These are phyloP conservation scores for Vespertilio murinus DNA, from an alignment of 2,797 vertebrate species.

Conservation along the genomic window DNA sequence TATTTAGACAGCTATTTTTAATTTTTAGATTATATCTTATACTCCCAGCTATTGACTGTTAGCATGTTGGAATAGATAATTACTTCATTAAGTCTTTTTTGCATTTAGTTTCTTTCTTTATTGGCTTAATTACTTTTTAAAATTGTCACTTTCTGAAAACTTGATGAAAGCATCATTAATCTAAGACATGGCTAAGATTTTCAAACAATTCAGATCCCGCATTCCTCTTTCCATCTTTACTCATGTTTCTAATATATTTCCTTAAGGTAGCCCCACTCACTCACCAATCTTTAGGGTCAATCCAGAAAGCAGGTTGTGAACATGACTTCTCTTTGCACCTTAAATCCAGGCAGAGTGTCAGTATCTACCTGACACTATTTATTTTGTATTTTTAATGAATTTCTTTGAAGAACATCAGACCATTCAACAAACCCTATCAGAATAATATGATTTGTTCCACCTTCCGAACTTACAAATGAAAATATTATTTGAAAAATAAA, in stretches of 20 bases:
- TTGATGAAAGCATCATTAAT: background rate
- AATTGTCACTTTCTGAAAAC: background rate
- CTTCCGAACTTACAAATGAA: background rate
- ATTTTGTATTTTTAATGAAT: background rate
- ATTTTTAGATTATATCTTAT: background rate
- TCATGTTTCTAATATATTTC: background rate
- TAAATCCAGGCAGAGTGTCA: background rate
- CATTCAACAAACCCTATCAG: background rate
- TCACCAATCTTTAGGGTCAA: background rate
- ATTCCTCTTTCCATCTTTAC: background rate
- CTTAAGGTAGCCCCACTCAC: background rate
- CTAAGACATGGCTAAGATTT: background rate
- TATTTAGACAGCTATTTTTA: slow-evolving; percentile 29
- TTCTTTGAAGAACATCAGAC: background rate
- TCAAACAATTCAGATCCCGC: background rate
- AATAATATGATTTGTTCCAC: background rate
- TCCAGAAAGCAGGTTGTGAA: background rate
- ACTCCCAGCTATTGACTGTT: background rate
- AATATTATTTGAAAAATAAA: background rate
- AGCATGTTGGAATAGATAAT: background rate
- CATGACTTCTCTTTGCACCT: background rate
- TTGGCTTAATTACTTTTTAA: background rate
- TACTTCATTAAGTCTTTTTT: background rate
- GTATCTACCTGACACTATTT: background rate
- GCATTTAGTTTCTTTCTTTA: slow-evolving; percentile 31